Evolutionary conservation across 2,797 vertebrate genomes (phyloP).

Genomic region (Coendou prehensilis): DNA sequence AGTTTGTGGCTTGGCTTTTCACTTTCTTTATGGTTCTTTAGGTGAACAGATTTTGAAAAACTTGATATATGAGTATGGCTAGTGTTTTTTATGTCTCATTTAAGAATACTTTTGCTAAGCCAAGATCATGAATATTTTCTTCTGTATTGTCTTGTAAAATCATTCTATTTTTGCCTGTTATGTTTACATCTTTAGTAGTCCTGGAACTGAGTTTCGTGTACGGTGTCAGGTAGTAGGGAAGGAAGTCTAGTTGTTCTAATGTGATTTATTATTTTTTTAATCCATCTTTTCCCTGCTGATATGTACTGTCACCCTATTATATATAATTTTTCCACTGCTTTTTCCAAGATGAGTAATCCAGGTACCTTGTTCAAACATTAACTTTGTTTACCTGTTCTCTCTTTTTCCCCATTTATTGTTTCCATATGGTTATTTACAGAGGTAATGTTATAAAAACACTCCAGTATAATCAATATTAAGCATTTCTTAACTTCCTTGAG

Average conservation of each 20-base stretch:
- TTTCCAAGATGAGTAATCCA: neutral
- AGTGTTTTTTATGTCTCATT: neutral
- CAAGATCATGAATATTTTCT: neutral
- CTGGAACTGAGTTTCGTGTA: neutral
- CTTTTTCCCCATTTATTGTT: neutral
- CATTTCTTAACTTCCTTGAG: neutral
- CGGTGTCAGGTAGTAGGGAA: neutral
- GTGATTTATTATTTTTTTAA: neutral
- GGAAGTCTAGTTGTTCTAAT: neutral
- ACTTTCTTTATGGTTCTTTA: slow-evolving; percentile 20
- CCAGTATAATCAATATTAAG: neutral
- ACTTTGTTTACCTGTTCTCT: neutral
- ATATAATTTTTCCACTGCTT: neutral
- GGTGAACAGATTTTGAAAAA: neutral
- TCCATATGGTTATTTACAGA: neutral
- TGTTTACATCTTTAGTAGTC: neutral
- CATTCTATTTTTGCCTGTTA: neutral
- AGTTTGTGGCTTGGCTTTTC: slow-evolving; percentile 16
- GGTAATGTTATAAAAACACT: neutral
- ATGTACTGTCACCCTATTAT: neutral
- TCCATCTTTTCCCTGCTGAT: neutral
- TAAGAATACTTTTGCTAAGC: slow-evolving; percentile 8
- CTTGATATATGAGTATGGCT: neutral
- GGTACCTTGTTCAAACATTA: neutral
- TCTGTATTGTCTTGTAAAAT: neutral